These are phyloP conservation scores for Brachionus angularis DNA, from an alignment of 1,140 invertebrate species.

Conservation along the genomic window DNA sequence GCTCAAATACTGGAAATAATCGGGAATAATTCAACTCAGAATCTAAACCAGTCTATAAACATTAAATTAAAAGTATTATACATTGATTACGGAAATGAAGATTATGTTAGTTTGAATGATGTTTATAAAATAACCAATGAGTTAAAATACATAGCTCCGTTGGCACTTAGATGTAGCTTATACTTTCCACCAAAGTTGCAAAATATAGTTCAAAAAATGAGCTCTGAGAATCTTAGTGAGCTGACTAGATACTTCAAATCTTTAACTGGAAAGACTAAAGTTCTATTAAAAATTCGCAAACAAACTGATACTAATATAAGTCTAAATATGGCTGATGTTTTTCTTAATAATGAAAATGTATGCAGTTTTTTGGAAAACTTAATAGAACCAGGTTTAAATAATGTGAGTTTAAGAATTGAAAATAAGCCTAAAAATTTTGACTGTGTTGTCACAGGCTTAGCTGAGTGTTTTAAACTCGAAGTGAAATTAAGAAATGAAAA, in stretches of 20 bases:
- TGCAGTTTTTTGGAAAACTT: background rate
- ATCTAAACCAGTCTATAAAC: slow-evolving; percentile 22
- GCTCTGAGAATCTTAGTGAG: background rate
- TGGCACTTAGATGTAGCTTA: slow-evolving; percentile 9
- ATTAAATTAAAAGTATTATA: background rate
- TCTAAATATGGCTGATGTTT: background rate
- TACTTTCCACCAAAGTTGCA: background rate
- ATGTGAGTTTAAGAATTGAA: no score
- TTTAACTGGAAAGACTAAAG: slow-evolving; percentile 5
- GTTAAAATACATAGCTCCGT: background rate
- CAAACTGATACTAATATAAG: background rate
- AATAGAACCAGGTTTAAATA: no score
- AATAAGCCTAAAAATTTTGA: no score
- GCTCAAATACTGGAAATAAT: slow-evolving; percentile 9
- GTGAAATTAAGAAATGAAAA: no score
- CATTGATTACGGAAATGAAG: slow-evolving; percentile 33
- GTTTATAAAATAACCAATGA: background rate
- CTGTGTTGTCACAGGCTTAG: no score
- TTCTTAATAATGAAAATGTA: slow-evolving; percentile 5
- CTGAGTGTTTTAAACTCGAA: no score
- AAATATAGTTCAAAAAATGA: background rate
- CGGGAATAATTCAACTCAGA: background rate
- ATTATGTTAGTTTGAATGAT: background rate
- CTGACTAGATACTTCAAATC: slow-evolving; percentile 22
- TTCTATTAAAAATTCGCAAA: background rate